A percentile compares a stretch with the other conserved stretches of the same genome.
Evolutionary conservation across 2,797 vertebrate species (phyloP).

Genomic region (Masticophis lateralis): DNA sequence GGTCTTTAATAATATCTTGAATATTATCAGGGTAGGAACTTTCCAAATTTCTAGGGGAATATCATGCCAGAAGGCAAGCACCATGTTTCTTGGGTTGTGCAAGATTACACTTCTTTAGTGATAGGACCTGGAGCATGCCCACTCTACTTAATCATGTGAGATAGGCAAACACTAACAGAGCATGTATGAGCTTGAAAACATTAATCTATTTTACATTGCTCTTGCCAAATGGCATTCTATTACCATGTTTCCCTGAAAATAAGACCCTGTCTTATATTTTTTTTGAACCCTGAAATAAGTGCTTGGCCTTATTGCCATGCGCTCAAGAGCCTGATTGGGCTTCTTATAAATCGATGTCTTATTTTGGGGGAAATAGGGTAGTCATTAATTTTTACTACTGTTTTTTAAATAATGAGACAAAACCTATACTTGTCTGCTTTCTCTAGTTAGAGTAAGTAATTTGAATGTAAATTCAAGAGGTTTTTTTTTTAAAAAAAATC

Average conservation of each 20-base stretch:
- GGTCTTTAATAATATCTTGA: background rate
- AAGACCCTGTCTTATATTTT: too few relatives aligned
- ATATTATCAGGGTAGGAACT: background rate
- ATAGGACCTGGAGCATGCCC: background rate
- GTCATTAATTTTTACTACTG: conserved; percentile 44
- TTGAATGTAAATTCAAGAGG: conserved; percentile 29
- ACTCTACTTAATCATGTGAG: background rate
- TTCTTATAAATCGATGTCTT: too few relatives aligned
- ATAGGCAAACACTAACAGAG: conserved; percentile 35
- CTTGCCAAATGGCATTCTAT: conserved; percentile 34
- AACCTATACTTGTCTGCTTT: conserved; percentile 35
- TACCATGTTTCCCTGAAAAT: background rate
- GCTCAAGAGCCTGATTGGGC: too few relatives aligned
- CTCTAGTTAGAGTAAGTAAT: conserved; percentile 44
- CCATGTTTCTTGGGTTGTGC: background rate
- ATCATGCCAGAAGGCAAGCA: background rate
- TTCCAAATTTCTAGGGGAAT: background rate
- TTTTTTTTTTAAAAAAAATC: background rate
- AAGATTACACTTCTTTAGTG: background rate
- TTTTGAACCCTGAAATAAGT: too few relatives aligned
- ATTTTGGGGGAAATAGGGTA: background rate
- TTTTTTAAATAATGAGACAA: conserved; percentile 58
- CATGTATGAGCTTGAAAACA: conserved; percentile 49
- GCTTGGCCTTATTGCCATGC: too few relatives aligned
- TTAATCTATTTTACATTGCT: conserved; percentile 63